phyloP scores from a whole-genome alignment of 2,113 vertebrate genomes.

The Passer domesticus region DNA sequence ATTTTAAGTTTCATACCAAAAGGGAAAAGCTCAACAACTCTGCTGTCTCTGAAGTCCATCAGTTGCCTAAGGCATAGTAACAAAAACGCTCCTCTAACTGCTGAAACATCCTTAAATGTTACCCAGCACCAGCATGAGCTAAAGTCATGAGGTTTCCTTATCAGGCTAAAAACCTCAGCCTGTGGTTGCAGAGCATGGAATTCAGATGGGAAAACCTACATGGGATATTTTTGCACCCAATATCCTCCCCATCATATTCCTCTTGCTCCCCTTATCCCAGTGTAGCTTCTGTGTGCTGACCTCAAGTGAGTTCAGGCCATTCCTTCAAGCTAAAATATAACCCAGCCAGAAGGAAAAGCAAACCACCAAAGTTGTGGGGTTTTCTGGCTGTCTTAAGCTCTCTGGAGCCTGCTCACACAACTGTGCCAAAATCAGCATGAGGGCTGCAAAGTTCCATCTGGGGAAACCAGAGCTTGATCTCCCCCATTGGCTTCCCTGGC shows the following conservation, averaged over 20 bases:
- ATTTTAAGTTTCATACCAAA: background rate
- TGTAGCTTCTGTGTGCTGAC: background rate
- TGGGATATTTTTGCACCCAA: background rate
- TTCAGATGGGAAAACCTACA: background rate
- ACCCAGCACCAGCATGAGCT: background rate
- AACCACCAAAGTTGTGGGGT: background rate
- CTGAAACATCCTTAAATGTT: background rate
- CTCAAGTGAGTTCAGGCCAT: background rate
- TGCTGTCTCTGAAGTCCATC: background rate
- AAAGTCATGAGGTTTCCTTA: background rate
- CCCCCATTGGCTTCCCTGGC: background rate
- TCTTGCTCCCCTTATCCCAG: background rate
- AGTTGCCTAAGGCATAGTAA: background rate
- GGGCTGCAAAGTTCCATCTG: background rate
- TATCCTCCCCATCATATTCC: background rate
- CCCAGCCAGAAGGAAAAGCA: background rate
- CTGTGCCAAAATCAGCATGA: background rate
- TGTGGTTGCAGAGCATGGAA: background rate
- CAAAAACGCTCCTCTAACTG: background rate
- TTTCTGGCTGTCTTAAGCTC: background rate
- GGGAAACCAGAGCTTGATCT: background rate
- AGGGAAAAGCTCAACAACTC: background rate
- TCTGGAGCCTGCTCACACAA: rapidly evolving
- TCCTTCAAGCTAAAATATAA: background rate
- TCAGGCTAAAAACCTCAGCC: background rate